Evolutionary conservation across 1,140 invertebrate species (phyloP), one percentile per base, ranked within the genome.

Genomic region (Leptestheria dahalacensis): DNA sequence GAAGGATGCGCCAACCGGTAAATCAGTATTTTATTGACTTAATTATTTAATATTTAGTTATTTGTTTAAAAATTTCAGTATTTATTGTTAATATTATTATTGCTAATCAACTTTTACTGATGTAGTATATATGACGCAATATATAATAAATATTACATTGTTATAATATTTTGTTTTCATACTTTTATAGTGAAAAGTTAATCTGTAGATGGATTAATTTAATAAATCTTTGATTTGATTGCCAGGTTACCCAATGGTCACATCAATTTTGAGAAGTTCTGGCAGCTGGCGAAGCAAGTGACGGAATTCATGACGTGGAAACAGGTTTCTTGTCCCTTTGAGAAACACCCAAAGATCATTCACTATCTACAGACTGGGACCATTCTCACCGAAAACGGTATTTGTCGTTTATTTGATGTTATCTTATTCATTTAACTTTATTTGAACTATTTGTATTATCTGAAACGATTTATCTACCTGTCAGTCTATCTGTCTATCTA

Each of bases 251-350:
- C 83, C 56, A 89, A 88, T 74, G 87, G 88, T 41, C 86, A 90
- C 72, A 85, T 92, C 64, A 92, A 92, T 72, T 90, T 91, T 72
- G 85, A 87, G 68, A 91, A 91, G 73, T 90, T 89, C 71, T 90
- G 86, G 83, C 85, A 90, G 71, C 71, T 91, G 62, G 86, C 88
- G 29, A 90, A 90, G 74, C 86, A 90, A 74, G 85, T 91, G 59
- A 88, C 85, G 24, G 86, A 91, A 70, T 88, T 91, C 69, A 86
- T 90, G 62, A 82, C 85, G 41, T 91, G 86, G 86, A 88, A 90
- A 68, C 85, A 90, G 72, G 84, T 88, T 12, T 79, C 79, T 23
- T 92, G 88, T 75, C 87, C 88, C 0, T 92, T 91, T 71, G 84
- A 86, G 63, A 86, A 86, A 66, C 80, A 85, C 65, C 73, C 78